Evolutionary conservation across 1,140 invertebrate genomes (phyloP).

Genomic region (Hycleus cichorii): DNA sequence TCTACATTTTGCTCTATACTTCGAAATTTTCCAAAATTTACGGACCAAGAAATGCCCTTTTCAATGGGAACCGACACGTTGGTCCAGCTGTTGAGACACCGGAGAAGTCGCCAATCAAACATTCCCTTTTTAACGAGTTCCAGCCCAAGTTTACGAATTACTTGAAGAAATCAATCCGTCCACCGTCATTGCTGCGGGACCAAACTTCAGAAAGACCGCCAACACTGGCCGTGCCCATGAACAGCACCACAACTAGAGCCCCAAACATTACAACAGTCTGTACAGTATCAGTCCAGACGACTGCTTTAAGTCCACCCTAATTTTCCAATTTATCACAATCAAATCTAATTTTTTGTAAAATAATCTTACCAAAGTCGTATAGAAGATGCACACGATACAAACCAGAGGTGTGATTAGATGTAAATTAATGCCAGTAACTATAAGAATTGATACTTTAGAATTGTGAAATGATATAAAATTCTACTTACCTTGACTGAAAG

Average conservation of each 20-base stretch:
- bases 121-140: too few relatives aligned
- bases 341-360: background rate
- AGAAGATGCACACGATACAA: conserved; percentile 72
- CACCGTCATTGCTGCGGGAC: conserved; percentile 46
- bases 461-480: conserved; percentile 8
- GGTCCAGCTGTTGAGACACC: too few relatives aligned
- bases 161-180: conserved; percentile 56
- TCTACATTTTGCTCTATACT: too few relatives aligned
- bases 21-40: background rate
- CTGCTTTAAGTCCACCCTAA: conserved; percentile 79
- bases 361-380: conserved; percentile 67
- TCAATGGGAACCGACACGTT: too few relatives aligned
- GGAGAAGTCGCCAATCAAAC: background rate
- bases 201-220: conserved; percentile 61
- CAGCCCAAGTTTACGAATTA: conserved; percentile 29
- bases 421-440: conserved; percentile 66
- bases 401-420: conserved; percentile 63
- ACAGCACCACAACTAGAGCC: conserved; percentile 58
- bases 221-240: conserved; percentile 56
- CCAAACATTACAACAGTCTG: conserved; percentile 71
- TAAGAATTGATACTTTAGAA: conserved; percentile 10
- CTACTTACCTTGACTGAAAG: conserved; percentile 72
- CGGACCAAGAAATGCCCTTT: too few relatives aligned
- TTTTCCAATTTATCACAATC: background rate
- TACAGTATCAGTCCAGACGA: conserved; percentile 81